phyloP scores from a whole-genome alignment of 2,113 vertebrate species.

The Lepisosteus osseus region DNA sequence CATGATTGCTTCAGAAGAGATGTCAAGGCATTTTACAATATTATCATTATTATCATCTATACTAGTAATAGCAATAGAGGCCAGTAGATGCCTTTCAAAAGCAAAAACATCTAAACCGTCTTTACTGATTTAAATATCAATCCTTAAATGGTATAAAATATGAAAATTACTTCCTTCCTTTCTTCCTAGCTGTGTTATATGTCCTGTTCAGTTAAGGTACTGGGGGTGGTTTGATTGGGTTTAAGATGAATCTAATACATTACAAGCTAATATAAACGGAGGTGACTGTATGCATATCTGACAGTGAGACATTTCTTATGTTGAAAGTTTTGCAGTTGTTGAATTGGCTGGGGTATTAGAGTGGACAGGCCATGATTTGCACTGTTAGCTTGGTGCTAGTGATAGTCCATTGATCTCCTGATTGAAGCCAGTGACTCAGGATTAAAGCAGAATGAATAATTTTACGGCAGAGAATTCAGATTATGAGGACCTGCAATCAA shows the following conservation, averaged over 20 bases:
- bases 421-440: conserved; percentile 43
- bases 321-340: conserved; percentile 8
- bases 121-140: no score
- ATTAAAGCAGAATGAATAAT: conserved; percentile 21
- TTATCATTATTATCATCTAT: no score
- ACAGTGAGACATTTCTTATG: background rate
- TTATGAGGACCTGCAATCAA: background rate
- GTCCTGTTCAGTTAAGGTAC: background rate
- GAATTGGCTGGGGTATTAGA: conserved; percentile 36
- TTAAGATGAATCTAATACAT: conserved; percentile 7
- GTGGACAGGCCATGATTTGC: conserved; percentile 50
- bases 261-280: background rate
- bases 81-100: no score
- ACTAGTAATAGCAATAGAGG: no score
- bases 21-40: no score
- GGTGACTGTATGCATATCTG: background rate
- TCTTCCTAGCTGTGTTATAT: background rate
- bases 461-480: conserved; percentile 13
- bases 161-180: background rate
- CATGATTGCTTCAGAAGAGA: no score
- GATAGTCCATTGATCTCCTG: conserved; percentile 43
- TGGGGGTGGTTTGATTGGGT: background rate
- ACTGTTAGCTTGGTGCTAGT: conserved; percentile 32
- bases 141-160: no score
- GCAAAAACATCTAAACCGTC: no score